A percentile compares a stretch with the other conserved stretches of the same genome.
phyloP scores from a whole-genome alignment of 2,113 vertebrate species.

The Meriones unguiculatus region DNA sequence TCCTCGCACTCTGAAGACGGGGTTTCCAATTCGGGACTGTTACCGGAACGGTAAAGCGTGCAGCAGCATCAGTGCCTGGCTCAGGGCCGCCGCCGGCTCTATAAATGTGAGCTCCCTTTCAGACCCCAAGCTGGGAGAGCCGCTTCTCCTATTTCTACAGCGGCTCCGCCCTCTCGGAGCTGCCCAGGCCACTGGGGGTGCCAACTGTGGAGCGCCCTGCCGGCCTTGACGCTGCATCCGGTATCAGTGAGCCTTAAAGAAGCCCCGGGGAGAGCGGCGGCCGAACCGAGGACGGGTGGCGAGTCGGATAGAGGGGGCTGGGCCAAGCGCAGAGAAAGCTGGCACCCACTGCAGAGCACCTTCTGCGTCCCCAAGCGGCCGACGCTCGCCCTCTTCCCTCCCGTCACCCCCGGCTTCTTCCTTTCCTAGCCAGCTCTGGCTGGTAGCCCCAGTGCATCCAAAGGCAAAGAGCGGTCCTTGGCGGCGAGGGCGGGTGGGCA shows the following conservation, averaged over 20 bases:
- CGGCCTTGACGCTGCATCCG: not conserved
- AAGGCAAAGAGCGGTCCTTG: not conserved
- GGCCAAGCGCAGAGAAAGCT: not conserved
- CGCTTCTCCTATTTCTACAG: conserved; percentile 10
- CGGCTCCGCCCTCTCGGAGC: not conserved
- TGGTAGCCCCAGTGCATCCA: not conserved
- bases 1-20: not conserved
- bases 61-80: not conserved
- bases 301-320: not conserved
- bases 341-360: not conserved
- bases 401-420: not conserved
- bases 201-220: conserved; percentile 22
- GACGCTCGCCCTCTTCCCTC: not conserved
- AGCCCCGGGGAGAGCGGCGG: not conserved
- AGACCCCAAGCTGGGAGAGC: not conserved
- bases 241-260: not conserved
- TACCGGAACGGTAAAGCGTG: not conserved
- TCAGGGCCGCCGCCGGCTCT: not conserved
- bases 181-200: conserved; percentile 12
- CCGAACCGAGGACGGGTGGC: too few relatives aligned
- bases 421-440: not conserved
- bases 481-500: accelerated
- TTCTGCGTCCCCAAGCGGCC: not conserved
- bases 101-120: not conserved
- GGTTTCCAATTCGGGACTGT: not conserved